phyloP scores from a whole-genome alignment of 2,113 vertebrate species.

The Podarcis cretensis region DNA sequence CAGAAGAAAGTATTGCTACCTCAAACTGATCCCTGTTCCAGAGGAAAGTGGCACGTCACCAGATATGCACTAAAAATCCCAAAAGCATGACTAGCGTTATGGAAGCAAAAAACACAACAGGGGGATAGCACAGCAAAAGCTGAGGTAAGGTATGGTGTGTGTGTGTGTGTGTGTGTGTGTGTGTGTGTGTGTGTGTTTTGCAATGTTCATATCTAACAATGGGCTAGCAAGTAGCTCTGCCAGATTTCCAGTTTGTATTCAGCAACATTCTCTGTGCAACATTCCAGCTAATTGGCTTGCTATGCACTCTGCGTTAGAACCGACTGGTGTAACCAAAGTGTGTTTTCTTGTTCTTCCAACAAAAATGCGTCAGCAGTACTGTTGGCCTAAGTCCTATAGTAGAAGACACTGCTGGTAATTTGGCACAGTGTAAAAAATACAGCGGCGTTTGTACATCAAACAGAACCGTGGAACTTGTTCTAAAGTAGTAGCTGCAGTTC shows the following conservation, averaged over 20 bases:
- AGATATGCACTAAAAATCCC: conserved; percentile 61
- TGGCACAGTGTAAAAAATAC: conserved; percentile 87
- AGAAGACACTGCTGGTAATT: conserved; percentile 96
- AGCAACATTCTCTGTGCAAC: conserved; percentile 52
- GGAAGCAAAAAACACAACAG: conserved; percentile 53
- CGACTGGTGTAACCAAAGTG: conserved; percentile 56
- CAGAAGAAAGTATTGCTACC: conserved; percentile 30
- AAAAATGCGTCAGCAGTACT: conserved; percentile 74
- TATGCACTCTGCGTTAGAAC: conserved; percentile 56
- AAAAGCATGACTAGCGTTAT: conserved; percentile 49
- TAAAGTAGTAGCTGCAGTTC: conserved; percentile 70
- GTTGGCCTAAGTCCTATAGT: conserved; percentile 78
- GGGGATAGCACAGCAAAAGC: conserved; percentile 56
- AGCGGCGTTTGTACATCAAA: conserved; percentile 42
- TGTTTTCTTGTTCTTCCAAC: conserved; percentile 59
- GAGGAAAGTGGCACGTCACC: conserved; percentile 56
- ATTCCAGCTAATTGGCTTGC: conserved; percentile 46
- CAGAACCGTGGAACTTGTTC: conserved; percentile 65
- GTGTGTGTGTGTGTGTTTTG: conserved; percentile 35
- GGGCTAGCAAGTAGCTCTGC: conserved; percentile 55
- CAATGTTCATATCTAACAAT: conserved; percentile 48
- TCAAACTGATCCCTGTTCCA: conserved; percentile 33
- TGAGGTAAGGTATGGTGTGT: conserved; percentile 47
- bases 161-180: too few species aligned
- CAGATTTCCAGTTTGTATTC: conserved; percentile 62